A percentile compares a stretch with the other conserved stretches of the same genome.
Conservation (phyloP, 2,888 invertebrate species). For the Oligia latruncula region DNA sequence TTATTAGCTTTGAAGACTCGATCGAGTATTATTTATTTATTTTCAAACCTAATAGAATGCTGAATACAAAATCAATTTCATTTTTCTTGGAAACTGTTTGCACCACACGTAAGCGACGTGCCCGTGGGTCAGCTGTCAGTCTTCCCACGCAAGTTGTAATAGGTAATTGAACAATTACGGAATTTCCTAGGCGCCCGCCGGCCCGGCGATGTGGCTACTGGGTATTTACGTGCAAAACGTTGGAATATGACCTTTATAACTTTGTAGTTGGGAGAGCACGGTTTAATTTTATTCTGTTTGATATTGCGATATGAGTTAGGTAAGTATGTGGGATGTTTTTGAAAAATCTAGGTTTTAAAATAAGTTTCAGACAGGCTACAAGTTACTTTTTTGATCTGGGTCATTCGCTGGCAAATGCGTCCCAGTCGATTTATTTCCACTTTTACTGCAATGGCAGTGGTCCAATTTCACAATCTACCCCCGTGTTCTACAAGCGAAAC, state of each 20-base stretch:
- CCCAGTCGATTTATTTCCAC: slow-evolving; percentile 87
- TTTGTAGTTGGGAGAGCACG: not conserved
- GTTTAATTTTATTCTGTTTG: not conserved
- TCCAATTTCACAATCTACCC: slow-evolving; percentile 86
- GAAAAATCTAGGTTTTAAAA: slow-evolving; percentile 35
- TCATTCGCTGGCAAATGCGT: slow-evolving; percentile 84
- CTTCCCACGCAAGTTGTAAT: slow-evolving; percentile 65
- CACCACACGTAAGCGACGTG: not conserved
- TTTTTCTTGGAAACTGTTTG: slow-evolving; percentile 22
- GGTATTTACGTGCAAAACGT: slow-evolving; percentile 48
- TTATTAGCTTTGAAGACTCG: slow-evolving; percentile 26
- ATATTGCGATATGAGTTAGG: not conserved
- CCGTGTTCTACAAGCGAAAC: slow-evolving; percentile 83
- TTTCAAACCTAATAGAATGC: not conserved
- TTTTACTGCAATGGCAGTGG: slow-evolving; percentile 89
- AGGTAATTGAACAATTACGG: slow-evolving; percentile 55
- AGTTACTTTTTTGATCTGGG: slow-evolving; percentile 82
- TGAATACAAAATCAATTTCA: slow-evolving; percentile 14
- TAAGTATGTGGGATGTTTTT: not conserved
- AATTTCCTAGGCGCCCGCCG: slow-evolving; percentile 47
- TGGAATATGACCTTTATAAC: slow-evolving; percentile 16
- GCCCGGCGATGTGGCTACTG: slow-evolving; percentile 22
- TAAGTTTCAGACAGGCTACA: slow-evolving; percentile 63
- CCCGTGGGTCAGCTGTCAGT: slow-evolving; percentile 58
- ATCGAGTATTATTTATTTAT: not conserved